Evolutionary conservation across 2,888 invertebrate species (phyloP), one percentile per base, ranked within the genome.

Genomic region (Latrodectus hesperus): DNA sequence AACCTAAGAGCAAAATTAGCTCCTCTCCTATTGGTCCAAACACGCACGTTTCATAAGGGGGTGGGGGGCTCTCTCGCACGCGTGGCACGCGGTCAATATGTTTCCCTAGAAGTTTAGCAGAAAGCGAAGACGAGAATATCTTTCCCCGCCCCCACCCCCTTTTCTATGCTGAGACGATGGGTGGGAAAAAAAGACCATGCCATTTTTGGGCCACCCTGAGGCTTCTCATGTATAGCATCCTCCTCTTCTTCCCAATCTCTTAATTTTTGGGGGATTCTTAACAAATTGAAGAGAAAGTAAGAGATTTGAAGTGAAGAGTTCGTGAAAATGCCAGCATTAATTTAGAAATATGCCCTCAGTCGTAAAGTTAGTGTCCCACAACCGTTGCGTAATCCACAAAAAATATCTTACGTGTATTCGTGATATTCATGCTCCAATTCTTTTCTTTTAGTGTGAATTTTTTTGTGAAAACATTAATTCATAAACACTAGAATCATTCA

Each of bases 181-280:
- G 76, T 64, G 72, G 71, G 70, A 71, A 52, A 84, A 49, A 78
- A 55, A 72, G 52, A 80, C 86, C 75, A 52, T 77, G 80, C 86
- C 80, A 80, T 87, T 87, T 86, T 87, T 80, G 86, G 86, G 60
- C 80, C 72, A 81, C 70, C 71, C 60, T 81, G 71, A 87, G 77
- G 38, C 81, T 87, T 87, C 81, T 81, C 86, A 77, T 77, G 86
- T 75, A 79, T 60, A 86, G 75, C 79, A 76, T 76, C 82, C 68
- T 82, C 82, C 64, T 80, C 71, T 70, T 51, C n/a, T 38, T 80
- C 79, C 38, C 49, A 60, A 22, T 74, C 22, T 22, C 9, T 9
- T 14, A n/a, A 11, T 70, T 64, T 72, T 52, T 60, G 49, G 49
- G 86, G 86, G 84, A 73, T 72, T 75, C 49, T 64, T n/a, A 68